A percentile compares a stretch with the other conserved stretches of the same genome.
Evolutionary conservation across 2,888 invertebrate genomes (phyloP).

Genomic region (Melanostoma mellinum): DNA sequence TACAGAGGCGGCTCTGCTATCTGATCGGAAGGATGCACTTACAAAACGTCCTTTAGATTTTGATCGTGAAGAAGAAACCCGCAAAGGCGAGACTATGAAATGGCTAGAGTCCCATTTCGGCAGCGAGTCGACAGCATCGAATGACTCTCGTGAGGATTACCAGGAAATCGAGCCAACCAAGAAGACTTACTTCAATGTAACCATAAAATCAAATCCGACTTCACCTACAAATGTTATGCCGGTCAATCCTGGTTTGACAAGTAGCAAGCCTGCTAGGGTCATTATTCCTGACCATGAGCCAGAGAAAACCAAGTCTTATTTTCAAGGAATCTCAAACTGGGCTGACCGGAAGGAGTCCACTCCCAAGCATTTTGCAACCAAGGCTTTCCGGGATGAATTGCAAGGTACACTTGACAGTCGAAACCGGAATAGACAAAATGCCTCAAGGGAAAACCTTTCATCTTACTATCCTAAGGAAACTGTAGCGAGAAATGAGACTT

Average conservation of each 20-base stretch:
- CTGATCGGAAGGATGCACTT: constrained; percentile 90
- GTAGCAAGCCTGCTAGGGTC: constrained; percentile 83
- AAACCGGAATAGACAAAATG: constrained; percentile 78
- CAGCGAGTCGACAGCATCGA: constrained; percentile 91
- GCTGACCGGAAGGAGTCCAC: constrained; percentile 85
- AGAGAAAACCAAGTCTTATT: constrained; percentile 83
- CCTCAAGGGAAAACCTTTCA: constrained; percentile 74
- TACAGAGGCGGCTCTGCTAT: constrained; percentile 80
- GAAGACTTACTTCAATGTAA: constrained; percentile 89
- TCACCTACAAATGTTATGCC: constrained; percentile 82
- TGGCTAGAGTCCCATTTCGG: constrained; percentile 96
- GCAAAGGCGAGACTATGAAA: constrained; percentile 94
- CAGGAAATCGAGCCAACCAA: constrained; percentile 85
- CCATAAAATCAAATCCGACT: constrained; percentile 85
- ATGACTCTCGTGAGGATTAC: constrained; percentile 82
- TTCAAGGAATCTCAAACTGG: constrained; percentile 91
- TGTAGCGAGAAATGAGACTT: constrained; percentile 75
- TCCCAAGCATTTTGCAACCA: constrained; percentile 80
- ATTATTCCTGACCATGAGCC: constrained; percentile 84
- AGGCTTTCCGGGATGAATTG: constrained; percentile 81
- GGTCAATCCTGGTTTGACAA: constrained; percentile 75
- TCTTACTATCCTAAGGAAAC: constrained; percentile 51
- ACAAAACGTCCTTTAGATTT: constrained; percentile 92
- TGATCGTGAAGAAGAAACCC: constrained; percentile 93
- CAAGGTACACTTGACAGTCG: constrained; percentile 80